phyloP scores from a whole-genome alignment of 2,113 vertebrate species.

The Pangasianodon hypophthalmus region DNA sequence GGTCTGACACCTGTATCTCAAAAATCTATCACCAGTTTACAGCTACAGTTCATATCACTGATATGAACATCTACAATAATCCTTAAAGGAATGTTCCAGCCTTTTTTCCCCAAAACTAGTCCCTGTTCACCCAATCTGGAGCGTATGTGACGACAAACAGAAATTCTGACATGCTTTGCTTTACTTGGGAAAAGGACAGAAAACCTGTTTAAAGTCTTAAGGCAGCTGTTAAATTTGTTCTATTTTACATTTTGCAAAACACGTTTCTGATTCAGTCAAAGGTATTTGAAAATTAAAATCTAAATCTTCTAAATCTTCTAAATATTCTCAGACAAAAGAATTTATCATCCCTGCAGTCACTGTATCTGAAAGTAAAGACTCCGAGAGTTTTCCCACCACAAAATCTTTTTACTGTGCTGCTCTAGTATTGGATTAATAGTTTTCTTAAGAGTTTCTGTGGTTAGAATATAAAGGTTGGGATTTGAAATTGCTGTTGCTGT shows the following conservation, averaged over 20 bases:
- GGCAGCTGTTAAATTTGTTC: neutral
- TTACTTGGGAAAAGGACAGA: neutral
- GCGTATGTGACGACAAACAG: neutral
- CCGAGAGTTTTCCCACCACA: neutral
- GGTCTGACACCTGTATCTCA: slow-evolving; percentile 33
- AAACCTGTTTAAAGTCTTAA: neutral
- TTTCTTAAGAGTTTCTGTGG: neutral
- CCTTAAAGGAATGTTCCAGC: neutral
- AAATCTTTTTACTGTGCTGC: neutral
- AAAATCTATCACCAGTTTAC: neutral
- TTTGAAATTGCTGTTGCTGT: neutral
- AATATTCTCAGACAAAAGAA: neutral
- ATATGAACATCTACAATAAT: neutral
- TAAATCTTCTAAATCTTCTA: neutral
- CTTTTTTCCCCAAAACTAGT: neutral
- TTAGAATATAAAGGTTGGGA: neutral
- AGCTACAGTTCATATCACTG: neutral
- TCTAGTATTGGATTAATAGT: neutral
- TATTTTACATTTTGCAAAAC: neutral
- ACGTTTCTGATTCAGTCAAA: neutral
- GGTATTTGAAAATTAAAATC: neutral
- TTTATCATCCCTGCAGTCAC: neutral
- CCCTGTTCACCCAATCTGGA: neutral
- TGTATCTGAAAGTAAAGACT: neutral
- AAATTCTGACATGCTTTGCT: neutral